phyloP scores from a whole-genome alignment of 2,113 vertebrate genomes.

The Malurus cyaneus region DNA sequence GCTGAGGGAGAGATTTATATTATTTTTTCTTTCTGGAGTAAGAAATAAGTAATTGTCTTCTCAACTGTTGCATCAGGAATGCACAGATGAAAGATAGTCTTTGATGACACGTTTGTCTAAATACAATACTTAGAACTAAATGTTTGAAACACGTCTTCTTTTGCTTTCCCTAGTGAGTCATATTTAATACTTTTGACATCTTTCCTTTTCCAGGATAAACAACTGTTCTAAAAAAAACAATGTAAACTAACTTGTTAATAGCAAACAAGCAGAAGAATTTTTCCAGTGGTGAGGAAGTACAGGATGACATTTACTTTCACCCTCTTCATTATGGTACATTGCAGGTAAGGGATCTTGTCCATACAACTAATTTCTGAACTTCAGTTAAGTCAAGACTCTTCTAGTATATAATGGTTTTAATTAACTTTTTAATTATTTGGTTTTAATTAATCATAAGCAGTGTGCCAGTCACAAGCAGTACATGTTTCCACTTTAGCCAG shows the following conservation, averaged over 20 bases:
- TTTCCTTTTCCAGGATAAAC: background rate
- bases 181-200: background rate
- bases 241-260: background rate
- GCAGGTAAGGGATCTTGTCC: background rate
- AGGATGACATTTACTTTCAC: background rate
- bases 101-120: background rate
- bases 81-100: background rate
- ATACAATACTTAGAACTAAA: background rate
- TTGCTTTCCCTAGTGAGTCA: background rate
- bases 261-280: background rate
- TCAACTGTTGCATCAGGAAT: background rate
- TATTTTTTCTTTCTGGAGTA: background rate
- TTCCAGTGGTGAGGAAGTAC: background rate
- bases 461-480: background rate
- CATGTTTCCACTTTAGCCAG: background rate
- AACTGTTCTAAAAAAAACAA: background rate
- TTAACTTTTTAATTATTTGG: background rate
- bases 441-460: background rate
- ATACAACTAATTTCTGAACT: background rate
- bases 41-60: background rate
- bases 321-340: background rate
- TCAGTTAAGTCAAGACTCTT: constrained; percentile 84
- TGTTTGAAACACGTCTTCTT: background rate
- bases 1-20: background rate
- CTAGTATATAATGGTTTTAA: constrained; percentile 74